Base-by-base conservation (phyloP, 2,888 invertebrate species). In the Hemistola chrysoprasaria region DNA sequence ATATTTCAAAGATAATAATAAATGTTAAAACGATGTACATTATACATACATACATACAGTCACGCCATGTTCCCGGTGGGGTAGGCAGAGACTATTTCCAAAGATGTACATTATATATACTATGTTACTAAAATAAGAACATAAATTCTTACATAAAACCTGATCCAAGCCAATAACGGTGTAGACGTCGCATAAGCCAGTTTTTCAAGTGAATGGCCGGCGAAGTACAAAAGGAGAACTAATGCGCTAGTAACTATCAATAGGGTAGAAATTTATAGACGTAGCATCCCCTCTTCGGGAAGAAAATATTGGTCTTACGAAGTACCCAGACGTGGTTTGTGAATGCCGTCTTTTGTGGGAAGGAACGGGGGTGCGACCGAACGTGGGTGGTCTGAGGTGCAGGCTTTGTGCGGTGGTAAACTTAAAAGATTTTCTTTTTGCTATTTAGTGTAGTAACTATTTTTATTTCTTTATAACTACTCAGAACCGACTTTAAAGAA, bases 261-360 rank as follows among this genome's bases (percentile, higher is more conserved):
- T 87, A 71, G 82, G 65, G 71, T 75, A 68, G 66, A 69, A 80
- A 87, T 87, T 86, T 87, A 87, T 85, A 69, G 83, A 63, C 65
- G 65, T 63, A 61, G 67, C 71, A 69, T 66, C 78, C 82, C 82
- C 80, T 79, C 74, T 77, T 74, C 67, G 58, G 65, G 78, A 77
- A 78, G 81, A 83, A 85, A 85, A 87, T 86, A 85, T 85, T 87
- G 76, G 83, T 83, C 83, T 86, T 84, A 69, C 76, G 73, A 81
- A 86, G 84, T 83, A 79, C 78, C 75, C 74, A 82, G 83, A 84
- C 85, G 74, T 74, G 81, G 80, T 76, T 76, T 71, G 75, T 78
- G 79, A 73, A 79, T 78, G 72, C 73, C 63, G 68, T 62, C 80
- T 79, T 82, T 79, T 82, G 79, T 79, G 70, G 72, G 52, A 46